Conservation (phyloP, 1,140 invertebrate genomes). For the Drosophila willistoni region DNA sequence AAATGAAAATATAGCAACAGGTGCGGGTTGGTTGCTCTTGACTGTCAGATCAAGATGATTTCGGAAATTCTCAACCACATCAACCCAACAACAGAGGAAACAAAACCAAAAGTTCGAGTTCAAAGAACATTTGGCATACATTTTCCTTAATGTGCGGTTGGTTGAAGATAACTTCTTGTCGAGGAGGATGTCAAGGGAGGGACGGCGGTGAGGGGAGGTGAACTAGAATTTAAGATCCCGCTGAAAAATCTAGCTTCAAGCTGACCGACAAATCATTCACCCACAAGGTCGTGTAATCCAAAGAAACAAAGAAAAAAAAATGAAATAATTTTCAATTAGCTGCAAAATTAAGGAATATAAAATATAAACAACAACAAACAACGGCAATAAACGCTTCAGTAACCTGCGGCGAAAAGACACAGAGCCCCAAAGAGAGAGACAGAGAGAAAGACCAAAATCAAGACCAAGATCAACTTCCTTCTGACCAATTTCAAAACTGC, state of each 20-base stretch:
- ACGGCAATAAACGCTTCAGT: constrained; percentile 71
- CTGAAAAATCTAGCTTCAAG: constrained; percentile 1
- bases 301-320: constrained; percentile 17
- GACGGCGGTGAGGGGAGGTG: not conserved
- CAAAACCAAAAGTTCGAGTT: constrained; percentile 27
- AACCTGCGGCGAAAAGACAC: constrained; percentile 58
- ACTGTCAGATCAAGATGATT: constrained; percentile 7
- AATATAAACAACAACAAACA: constrained; percentile 37
- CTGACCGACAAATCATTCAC: constrained; percentile 27
- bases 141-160: constrained; percentile 13
- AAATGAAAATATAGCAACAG: constrained; percentile 26
- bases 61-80: constrained; percentile 2
- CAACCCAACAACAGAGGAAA: constrained; percentile 12
- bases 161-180: not conserved
- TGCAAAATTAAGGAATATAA: constrained; percentile 68
- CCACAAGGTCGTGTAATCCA: constrained; percentile 57
- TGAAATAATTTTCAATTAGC: constrained; percentile 62
- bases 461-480: constrained; percentile 21
- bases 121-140: constrained; percentile 59
- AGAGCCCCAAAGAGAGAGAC: not conserved
- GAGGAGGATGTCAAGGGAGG: not conserved
- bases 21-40: constrained; percentile 30
- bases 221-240: not conserved
- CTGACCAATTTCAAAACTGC: not conserved
- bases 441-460: constrained; percentile 10